A percentile compares a stretch with the other conserved stretches of the same genome.
These are phyloP conservation scores for Drosophila austrosaltans DNA, from an alignment of 2,888 invertebrate genomes.

Conservation along the genomic window DNA sequence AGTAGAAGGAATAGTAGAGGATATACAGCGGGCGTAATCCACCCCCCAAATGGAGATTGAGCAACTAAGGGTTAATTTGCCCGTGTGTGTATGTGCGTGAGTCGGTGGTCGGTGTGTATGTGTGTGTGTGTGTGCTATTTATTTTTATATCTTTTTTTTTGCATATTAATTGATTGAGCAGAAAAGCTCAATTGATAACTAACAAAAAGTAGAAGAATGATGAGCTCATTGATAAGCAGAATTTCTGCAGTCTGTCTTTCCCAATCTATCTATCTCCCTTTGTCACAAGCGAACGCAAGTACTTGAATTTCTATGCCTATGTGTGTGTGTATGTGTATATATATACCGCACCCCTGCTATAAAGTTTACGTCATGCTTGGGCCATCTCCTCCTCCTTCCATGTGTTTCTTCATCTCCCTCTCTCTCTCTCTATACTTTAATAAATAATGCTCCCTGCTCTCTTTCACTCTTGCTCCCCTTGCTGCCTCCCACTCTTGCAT, in stretches of 20 bases:
- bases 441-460: neutral
- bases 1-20: neutral
- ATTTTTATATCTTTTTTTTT: neutral
- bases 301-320: constrained; percentile 3
- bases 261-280: neutral
- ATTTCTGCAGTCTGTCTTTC: constrained; percentile 17
- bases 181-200: constrained; percentile 25
- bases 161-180: constrained; percentile 7
- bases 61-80: neutral
- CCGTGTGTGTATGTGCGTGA: neutral
- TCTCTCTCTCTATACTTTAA: neutral
- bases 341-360: constrained; percentile 34
- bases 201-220: constrained; percentile 20
- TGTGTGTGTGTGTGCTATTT: neutral
- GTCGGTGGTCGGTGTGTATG: neutral
- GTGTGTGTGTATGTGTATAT: constrained; percentile 5
- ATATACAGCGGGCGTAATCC: constrained; percentile 4
- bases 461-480: neutral
- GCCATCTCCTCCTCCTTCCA: constrained; percentile 2
- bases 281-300: constrained; percentile 7
- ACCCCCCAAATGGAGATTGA: neutral
- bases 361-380: constrained; percentile 8
- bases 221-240: constrained; percentile 51
- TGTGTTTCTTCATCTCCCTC: neutral
- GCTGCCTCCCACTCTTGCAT: neutral